Conservation (phyloP, 2,113 vertebrate species). For the Hypomesus transpacificus region DNA sequence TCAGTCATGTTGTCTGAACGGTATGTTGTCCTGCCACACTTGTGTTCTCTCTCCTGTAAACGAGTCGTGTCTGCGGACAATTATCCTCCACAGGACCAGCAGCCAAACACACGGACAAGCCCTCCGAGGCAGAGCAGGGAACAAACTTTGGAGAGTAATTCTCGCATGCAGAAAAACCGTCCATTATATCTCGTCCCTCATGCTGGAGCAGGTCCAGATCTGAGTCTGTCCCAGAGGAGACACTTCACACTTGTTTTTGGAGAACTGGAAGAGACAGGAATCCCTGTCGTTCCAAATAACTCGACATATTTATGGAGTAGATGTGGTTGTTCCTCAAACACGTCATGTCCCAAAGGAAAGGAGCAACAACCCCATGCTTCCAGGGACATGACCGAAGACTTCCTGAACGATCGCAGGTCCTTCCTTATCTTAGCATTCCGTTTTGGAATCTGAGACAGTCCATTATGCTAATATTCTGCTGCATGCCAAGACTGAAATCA, state of each 20-base stretch:
- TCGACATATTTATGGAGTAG: constrained; percentile 31
- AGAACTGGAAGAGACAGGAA: constrained; percentile 50
- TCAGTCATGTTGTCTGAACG: constrained; percentile 37
- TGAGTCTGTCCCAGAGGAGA: too few relatives aligned
- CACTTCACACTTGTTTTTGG: neutral
- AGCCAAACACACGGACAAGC: constrained; percentile 37
- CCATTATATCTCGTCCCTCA: constrained; percentile 31
- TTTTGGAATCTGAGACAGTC: constrained; percentile 61
- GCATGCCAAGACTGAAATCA: constrained; percentile 65
- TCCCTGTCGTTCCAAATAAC: constrained; percentile 41
- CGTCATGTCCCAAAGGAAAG: constrained; percentile 24
- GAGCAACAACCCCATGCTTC: neutral
- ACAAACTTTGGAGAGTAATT: constrained; percentile 7
- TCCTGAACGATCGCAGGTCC: constrained; percentile 57
- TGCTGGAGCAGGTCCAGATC: too few relatives aligned
- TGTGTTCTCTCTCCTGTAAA: constrained; percentile 35
- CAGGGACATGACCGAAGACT: constrained; percentile 19
- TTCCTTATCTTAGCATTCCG: constrained; percentile 62
- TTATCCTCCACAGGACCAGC: constrained; percentile 43
- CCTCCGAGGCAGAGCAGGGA: constrained; percentile 42
- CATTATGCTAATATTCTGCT: constrained; percentile 75
- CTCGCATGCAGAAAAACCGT: constrained; percentile 35
- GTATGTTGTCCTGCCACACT: constrained; percentile 32
- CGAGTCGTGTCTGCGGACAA: constrained; percentile 43
- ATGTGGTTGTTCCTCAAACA: constrained; percentile 23